These are phyloP conservation scores for Gyrodactylus bullatarudis DNA, from an alignment of 1,140 invertebrate genomes.

Conservation along the genomic window DNA sequence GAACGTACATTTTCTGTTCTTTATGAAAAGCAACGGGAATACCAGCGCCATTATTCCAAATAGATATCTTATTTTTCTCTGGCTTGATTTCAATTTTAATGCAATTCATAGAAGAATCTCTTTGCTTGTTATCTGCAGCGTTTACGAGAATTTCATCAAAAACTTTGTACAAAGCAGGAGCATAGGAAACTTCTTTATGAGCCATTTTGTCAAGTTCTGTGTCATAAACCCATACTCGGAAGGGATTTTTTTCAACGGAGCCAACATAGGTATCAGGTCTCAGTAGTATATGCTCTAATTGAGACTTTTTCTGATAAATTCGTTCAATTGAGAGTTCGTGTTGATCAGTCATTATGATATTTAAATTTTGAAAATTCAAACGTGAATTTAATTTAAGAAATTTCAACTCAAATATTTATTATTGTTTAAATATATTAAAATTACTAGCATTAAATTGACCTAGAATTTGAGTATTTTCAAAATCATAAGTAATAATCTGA, in stretches of 20 bases:
- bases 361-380: too few relatives aligned
- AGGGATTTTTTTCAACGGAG: constrained; percentile 41
- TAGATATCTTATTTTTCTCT: constrained; percentile 53
- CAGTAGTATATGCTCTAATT: constrained; percentile 79
- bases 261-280: constrained; percentile 93
- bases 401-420: too few relatives aligned
- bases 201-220: constrained; percentile 39
- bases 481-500: background rate
- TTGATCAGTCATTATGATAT: background rate
- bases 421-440: background rate
- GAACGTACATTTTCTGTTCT: constrained; percentile 90
- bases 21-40: constrained; percentile 91
- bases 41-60: constrained; percentile 92
- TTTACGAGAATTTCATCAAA: constrained; percentile 98
- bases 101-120: constrained; percentile 61
- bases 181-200: constrained; percentile 53
- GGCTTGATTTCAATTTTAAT: constrained; percentile 77
- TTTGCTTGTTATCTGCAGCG: constrained; percentile 92
- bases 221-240: constrained; percentile 66
- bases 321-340: constrained; percentile 1
- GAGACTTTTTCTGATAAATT: constrained; percentile 75
- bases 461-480: background rate
- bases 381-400: too few relatives aligned
- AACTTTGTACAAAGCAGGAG: constrained; percentile 92
- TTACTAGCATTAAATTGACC: background rate